Evolutionary conservation across 1,140 invertebrate genomes (phyloP), one percentile per base, ranked within the genome.

Genomic region (Acromyrmex charruanus): DNA sequence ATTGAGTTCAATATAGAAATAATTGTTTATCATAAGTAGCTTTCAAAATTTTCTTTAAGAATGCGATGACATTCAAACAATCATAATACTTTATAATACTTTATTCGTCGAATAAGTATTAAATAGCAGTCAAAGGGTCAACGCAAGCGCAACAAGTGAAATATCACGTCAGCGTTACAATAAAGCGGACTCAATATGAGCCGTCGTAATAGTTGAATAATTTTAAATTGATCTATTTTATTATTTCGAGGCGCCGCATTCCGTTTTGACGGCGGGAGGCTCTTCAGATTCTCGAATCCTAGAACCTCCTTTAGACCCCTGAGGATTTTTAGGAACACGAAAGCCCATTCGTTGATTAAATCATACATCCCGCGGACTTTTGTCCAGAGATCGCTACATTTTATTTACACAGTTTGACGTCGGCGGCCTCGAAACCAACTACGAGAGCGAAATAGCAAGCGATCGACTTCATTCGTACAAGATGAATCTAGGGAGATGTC

Each of bases 151-250:
- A 93, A 93, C 88, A 92, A 93, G 84, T 94, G 93, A 93, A 93
- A 94, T 92, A 93, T 85, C 88, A 89, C 92, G 85, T 92, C 91
- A 93, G 88, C 53, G 44, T 86, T 77, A 68, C 80, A 89, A 87
- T 92, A 92, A 92, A 93, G 85, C 85, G 88, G 87, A 89, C 94
- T 94, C 94, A 94, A 94, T 94, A 94, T 94, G 94, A 94, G 93
- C 91, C 92, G 92, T 93, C 86, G 58, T 93, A 93, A 35, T 88
- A 90, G 69, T 87, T 91, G 89, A 90, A 90, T 87, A 93, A 90
- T 92, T 91, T 93, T 93, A 93, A 92, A 92, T 91, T 91, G 90
- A 86, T 88, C 89, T 92, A 93, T 80, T 80, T 90, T 90, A 93
- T 84, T 92, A 91, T 89, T 93, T 65, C 77, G 77, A 92, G 91